These are phyloP conservation scores for Enteromius argenteus DNA, from an alignment of 2,797 vertebrate genomes.

Conservation along the genomic window DNA sequence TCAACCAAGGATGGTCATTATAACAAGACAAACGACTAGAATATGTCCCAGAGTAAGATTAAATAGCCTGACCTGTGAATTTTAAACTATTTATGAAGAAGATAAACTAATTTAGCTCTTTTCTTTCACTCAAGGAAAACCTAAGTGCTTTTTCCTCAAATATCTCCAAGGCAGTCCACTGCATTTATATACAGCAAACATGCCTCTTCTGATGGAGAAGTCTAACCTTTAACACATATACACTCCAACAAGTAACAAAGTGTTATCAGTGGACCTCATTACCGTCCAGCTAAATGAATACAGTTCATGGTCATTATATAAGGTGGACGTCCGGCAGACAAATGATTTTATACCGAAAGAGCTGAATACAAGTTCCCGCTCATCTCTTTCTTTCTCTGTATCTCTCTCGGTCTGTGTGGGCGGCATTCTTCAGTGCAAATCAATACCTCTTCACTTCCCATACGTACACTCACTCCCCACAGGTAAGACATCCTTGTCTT, in stretches of 20 bases:
- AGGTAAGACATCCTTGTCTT: constrained; percentile 48
- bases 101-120: constrained; percentile 21
- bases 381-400: constrained; percentile 38
- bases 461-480: constrained; percentile 45
- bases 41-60: constrained; percentile 63
- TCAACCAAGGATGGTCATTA: constrained; percentile 69
- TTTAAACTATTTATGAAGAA: background rate
- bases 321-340: constrained; percentile 19
- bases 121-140: background rate
- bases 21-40: constrained; percentile 1
- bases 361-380: constrained; percentile 47
- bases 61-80: constrained; percentile 74
- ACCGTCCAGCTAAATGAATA: constrained; percentile 8
- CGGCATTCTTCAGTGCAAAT: constrained; percentile 62
- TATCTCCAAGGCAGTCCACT: background rate
- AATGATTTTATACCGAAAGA: constrained; percentile 49
- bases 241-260: constrained; percentile 27
- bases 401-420: constrained; percentile 57
- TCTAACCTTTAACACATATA: background rate
- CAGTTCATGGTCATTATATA: constrained; percentile 36
- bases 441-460: constrained; percentile 58
- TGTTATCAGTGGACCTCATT: constrained; percentile 34
- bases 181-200: constrained; percentile 1
- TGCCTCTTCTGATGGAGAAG: background rate
- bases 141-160: background rate